Percentiles rank a stretch among this genome's conserved stretches.
Evolutionary conservation across 2,797 vertebrate genomes (phyloP).

Genomic region (Cuculus canorus): DNA sequence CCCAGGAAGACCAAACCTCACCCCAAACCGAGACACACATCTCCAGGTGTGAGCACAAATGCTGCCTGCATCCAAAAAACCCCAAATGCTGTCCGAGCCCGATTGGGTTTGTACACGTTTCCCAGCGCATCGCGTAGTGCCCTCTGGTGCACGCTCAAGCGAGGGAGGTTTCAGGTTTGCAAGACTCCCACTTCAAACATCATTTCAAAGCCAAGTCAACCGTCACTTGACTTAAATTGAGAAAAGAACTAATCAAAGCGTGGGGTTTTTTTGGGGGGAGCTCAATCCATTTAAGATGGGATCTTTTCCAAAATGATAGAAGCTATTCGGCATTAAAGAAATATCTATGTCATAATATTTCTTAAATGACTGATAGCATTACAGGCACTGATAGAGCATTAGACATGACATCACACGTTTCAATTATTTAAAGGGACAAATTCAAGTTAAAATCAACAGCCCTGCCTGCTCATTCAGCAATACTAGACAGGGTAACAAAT

Average conservation of each 20-base stretch:
- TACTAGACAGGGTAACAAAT: background rate
- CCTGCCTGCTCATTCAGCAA: accelerated
- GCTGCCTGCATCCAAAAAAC: background rate
- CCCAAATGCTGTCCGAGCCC: background rate
- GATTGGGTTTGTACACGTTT: accelerated
- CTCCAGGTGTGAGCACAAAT: background rate
- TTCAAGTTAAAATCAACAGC: background rate
- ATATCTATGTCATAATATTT: background rate
- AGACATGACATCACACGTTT: background rate
- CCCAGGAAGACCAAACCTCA: accelerated
- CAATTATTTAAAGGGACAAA: conserved; percentile 25
- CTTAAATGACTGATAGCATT: background rate
- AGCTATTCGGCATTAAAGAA: background rate
- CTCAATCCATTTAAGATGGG: background rate
- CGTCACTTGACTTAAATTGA: background rate
- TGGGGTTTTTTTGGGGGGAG: background rate
- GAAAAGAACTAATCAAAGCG: background rate
- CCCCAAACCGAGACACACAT: background rate
- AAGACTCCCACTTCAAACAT: background rate
- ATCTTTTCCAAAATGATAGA: conserved; percentile 4
- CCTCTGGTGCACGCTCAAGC: background rate
- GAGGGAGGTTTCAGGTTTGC: background rate
- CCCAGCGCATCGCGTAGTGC: background rate
- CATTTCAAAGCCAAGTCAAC: background rate
- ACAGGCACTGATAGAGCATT: background rate